Conservation (phyloP, 2,888 invertebrate genomes). For the Hanleya hanleyi region DNA sequence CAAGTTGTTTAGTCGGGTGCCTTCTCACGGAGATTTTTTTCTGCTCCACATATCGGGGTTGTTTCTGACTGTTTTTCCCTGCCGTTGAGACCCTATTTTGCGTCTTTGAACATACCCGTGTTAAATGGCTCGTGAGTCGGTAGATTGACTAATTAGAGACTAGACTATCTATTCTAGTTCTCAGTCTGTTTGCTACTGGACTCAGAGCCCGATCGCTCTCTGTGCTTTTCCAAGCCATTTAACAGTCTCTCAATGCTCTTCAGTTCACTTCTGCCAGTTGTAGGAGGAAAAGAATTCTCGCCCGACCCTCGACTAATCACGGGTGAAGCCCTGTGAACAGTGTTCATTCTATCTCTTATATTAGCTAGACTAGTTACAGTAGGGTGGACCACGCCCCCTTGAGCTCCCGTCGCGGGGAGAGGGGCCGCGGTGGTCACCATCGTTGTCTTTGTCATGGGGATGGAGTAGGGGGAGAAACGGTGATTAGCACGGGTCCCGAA, state of each 20-base stretch:
- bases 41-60: background rate
- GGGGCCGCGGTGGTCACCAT: constrained; percentile 52
- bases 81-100: too few relatives aligned
- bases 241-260: constrained; percentile 99
- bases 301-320: constrained; percentile 7
- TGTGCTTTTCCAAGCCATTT: constrained; percentile 89
- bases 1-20: background rate
- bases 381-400: background rate
- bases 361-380: constrained; percentile 8
- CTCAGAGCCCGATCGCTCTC: background rate
- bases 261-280: constrained; percentile 83
- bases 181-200: background rate
- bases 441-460: constrained; percentile 73
- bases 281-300: constrained; percentile 6
- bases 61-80: too few relatives aligned
- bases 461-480: constrained; percentile 91
- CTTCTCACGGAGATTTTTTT: background rate
- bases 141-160: background rate
- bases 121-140: background rate
- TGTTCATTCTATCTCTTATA: background rate
- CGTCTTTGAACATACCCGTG: too few relatives aligned
- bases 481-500: constrained; percentile 78
- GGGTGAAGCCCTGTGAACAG: constrained; percentile 1
- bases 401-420: constrained; percentile 8
- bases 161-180: background rate